Evolutionary conservation across 2,797 vertebrate species (phyloP).

Genomic region (Silurus aristotelis): DNA sequence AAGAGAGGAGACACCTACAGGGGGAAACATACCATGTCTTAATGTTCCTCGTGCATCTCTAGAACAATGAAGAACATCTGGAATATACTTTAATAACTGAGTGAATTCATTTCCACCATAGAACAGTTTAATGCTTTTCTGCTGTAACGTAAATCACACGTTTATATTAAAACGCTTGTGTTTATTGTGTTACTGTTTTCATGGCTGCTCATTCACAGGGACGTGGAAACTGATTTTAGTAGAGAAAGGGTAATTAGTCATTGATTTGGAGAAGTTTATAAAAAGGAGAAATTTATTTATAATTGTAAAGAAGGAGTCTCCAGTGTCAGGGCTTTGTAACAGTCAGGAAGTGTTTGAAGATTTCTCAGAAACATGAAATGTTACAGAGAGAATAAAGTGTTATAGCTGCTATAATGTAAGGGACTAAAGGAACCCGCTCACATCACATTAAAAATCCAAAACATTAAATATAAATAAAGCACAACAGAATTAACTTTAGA

Average conservation of each 20-base stretch:
- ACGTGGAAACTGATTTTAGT: not conserved
- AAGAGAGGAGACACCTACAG: constrained; percentile 89
- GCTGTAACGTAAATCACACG: not conserved
- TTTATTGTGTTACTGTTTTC: not conserved
- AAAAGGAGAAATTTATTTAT: not conserved
- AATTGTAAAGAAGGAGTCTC: not conserved
- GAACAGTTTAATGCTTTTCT: not conserved
- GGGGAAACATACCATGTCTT: not conserved
- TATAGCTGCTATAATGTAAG: not conserved
- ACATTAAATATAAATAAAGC: not conserved
- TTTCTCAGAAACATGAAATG: not conserved
- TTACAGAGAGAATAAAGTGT: not conserved
- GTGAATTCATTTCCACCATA: not conserved
- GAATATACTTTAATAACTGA: not conserved
- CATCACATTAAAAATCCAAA: not conserved
- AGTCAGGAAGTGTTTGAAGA: not conserved
- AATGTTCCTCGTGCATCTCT: not conserved
- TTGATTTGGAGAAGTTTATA: not conserved
- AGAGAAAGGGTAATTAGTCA: not conserved
- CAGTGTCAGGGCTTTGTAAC: not conserved
- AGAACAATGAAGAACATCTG: not conserved
- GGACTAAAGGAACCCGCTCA: not conserved
- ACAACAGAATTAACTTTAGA: no score
- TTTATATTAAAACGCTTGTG: not conserved
- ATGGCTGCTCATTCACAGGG: not conserved